Evolutionary conservation across 2,797 vertebrate species (phyloP).

Genomic region (Falco biarmicus): DNA sequence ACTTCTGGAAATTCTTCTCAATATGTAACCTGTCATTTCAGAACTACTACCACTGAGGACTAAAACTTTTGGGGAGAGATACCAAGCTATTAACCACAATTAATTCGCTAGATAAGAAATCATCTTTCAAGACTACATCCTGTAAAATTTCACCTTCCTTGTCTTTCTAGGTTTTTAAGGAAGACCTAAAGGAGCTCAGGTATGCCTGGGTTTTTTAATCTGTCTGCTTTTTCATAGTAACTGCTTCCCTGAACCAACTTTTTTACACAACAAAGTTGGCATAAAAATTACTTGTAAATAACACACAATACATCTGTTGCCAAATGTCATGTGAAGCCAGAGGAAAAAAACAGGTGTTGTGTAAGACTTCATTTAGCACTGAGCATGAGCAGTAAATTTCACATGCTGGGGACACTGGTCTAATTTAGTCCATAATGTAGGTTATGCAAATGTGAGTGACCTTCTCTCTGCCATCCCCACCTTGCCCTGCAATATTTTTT

Average conservation of each 20-base stretch:
- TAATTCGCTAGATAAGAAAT: not conserved
- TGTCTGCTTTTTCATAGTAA: not conserved
- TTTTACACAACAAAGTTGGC: not conserved
- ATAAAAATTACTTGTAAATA: constrained; percentile 25
- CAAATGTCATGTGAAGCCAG: not conserved
- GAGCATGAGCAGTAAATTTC: constrained; percentile 41
- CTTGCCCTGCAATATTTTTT: constrained; percentile 34
- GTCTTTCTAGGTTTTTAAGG: constrained; percentile 83
- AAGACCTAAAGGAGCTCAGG: constrained; percentile 87
- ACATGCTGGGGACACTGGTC: not conserved
- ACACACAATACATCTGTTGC: not conserved
- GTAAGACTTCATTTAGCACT: constrained; percentile 31
- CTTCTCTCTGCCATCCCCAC: constrained; percentile 10
- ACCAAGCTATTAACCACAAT: not conserved
- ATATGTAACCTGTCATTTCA: not conserved
- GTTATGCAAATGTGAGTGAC: constrained; percentile 56
- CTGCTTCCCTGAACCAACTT: not conserved
- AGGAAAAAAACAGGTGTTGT: not conserved
- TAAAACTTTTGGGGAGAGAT: not conserved
- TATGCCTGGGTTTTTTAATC: constrained; percentile 29
- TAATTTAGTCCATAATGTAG: constrained; percentile 51
- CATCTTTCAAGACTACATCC: not conserved
- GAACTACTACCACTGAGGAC: not conserved
- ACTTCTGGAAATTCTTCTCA: not conserved
- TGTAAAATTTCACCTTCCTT: constrained; percentile 25